Conservation (phyloP, 30 jellyfish, hydroid and myxozoan genomes). For the Rhopilema esculentum region DNA sequence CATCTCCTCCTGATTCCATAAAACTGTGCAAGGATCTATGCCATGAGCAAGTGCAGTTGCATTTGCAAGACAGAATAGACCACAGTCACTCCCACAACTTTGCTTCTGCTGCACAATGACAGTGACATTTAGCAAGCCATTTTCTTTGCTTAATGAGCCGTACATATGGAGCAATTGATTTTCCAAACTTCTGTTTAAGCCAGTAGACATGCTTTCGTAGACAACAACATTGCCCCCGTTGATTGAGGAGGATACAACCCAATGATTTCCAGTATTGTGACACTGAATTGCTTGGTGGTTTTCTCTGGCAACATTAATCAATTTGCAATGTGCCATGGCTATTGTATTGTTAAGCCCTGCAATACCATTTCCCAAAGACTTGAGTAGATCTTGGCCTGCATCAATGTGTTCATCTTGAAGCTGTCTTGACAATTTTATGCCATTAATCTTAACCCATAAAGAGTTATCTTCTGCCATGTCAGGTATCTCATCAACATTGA, state of each 20-base stretch:
- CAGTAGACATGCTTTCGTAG: constrained; percentile 38
- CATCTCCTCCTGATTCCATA: constrained; percentile 43
- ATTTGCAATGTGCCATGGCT: constrained; percentile 13
- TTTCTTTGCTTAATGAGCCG: constrained; percentile 10
- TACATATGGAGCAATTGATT: constrained; percentile 15
- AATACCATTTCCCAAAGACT: constrained; percentile 6
- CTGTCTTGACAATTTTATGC: background rate
- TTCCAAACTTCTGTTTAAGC: constrained; percentile 9
- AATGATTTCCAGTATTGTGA: constrained; percentile 42
- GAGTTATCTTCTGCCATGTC: constrained; percentile 6
- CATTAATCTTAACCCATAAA: constrained; percentile 22
- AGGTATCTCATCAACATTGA: background rate
- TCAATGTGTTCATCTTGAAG: constrained; percentile 17
- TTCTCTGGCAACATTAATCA: background rate
- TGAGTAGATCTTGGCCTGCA: constrained; percentile 45
- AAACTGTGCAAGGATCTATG: constrained; percentile 21
- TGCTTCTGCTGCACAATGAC: constrained; percentile 43
- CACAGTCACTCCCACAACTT: constrained; percentile 25
- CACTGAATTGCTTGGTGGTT: constrained; percentile 26
- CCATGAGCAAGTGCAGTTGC: constrained; percentile 30
- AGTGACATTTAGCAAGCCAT: constrained; percentile 23
- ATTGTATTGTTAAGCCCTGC: constrained; percentile 3
- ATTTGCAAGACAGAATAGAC: constrained; percentile 36
- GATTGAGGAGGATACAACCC: constrained; percentile 48
- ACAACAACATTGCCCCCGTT: constrained; percentile 24